A percentile compares a stretch with the other conserved stretches of the same genome.
phyloP scores from a whole-genome alignment of 2,888 invertebrate species.

The Teinopalpus imperialis region DNA sequence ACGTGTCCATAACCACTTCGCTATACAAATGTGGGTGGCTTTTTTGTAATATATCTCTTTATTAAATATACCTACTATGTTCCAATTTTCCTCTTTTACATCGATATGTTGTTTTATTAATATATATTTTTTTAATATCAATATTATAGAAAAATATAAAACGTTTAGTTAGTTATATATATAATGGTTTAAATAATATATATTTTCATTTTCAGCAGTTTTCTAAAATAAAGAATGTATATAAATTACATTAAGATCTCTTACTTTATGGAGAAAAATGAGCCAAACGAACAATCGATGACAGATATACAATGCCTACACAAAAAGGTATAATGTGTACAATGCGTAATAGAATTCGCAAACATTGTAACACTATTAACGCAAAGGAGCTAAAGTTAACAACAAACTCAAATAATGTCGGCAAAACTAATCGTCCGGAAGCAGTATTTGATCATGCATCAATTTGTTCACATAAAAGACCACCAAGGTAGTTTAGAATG shows the following conservation, averaged over 20 bases:
- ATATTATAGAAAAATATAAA: no score
- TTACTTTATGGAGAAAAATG: conserved; percentile 47
- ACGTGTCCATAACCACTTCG: conserved; percentile 73
- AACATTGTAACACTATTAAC: conserved; percentile 80
- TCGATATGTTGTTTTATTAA: no score
- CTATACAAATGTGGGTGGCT: conserved; percentile 80
- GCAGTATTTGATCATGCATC: conserved; percentile 71
- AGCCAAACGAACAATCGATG: conserved; percentile 63
- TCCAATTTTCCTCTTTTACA: no score
- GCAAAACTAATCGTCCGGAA: conserved; percentile 73
- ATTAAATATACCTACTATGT: conserved; percentile 48
- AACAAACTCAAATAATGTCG: conserved; percentile 78
- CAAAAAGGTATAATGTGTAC: conserved; percentile 57
- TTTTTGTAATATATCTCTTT: conserved; percentile 72
- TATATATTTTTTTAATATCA: no score
- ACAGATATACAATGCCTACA: conserved; percentile 56
- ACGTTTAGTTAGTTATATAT: no score
- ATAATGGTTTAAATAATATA: no score
- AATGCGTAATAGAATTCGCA: conserved; percentile 80
- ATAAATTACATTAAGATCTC: conserved; percentile 3
- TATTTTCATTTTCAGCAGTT: no score
- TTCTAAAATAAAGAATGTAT: no score
- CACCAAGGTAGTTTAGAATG: conserved; percentile 53
- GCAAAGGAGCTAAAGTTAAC: conserved; percentile 78
- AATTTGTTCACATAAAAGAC: conserved; percentile 61